Percentiles rank a stretch among this genome's conserved stretches.
Evolutionary conservation across 2,113 vertebrate genomes (phyloP).

Genomic region (Solea solea): DNA sequence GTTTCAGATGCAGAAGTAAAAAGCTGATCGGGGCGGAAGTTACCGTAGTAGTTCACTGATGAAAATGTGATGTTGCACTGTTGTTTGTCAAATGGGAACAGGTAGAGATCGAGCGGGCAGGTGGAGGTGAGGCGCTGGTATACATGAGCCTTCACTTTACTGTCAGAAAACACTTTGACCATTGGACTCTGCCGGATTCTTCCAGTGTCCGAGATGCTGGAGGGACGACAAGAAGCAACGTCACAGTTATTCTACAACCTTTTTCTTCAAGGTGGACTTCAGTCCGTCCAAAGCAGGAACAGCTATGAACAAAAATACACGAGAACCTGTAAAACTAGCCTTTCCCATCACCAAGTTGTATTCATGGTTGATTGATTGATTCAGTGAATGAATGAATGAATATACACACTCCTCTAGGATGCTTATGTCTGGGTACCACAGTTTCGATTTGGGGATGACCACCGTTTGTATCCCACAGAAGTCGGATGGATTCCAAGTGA

Average conservation of each 20-base stretch:
- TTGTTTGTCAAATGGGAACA: slow-evolving; percentile 72
- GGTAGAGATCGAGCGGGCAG: slow-evolving; percentile 48
- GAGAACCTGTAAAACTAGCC: no score
- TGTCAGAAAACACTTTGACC: background rate
- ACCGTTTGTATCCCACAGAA: slow-evolving; percentile 67
- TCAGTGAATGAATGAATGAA: background rate
- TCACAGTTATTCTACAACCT: no score
- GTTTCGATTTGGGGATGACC: slow-evolving; percentile 21
- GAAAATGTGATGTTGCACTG: slow-evolving; percentile 49
- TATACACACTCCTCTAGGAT: slow-evolving; percentile 67
- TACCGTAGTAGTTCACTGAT: slow-evolving; percentile 21
- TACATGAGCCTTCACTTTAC: fast-evolving
- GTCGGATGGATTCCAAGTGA: slow-evolving; percentile 53
- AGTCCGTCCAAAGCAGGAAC: no score
- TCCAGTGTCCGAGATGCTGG: slow-evolving; percentile 53
- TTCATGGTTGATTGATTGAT: no score
- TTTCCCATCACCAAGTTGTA: no score
- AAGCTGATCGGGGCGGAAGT: background rate
- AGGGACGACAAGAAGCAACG: background rate
- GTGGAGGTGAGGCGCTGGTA: slow-evolving; percentile 53
- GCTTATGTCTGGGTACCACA: slow-evolving; percentile 68
- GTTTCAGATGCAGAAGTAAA: no score
- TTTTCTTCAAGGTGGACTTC: no score
- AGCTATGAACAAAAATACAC: no score
- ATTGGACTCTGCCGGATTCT: background rate